Evolutionary conservation across 2,797 vertebrate species (phyloP).

Genomic region (Margarornis squamiger): DNA sequence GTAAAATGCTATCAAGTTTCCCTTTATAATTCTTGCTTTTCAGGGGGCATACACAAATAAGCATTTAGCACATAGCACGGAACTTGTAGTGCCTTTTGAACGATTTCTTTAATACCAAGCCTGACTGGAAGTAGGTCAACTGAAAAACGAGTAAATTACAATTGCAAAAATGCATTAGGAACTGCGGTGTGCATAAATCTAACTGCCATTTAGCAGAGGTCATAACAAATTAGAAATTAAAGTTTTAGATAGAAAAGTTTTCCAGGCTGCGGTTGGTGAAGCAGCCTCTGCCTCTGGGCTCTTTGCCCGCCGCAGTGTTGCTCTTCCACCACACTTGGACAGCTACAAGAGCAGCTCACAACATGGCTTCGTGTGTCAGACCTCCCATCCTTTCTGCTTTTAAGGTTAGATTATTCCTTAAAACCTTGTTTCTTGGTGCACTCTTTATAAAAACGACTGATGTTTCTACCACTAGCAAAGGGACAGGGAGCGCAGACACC

Average conservation of each 20-base stretch:
- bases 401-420: background rate
- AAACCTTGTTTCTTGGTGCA: background rate
- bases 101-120: constrained; percentile 7
- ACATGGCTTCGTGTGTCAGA: fast-evolving
- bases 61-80: background rate
- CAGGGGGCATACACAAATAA: background rate
- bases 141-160: constrained; percentile 45
- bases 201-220: background rate
- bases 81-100: background rate
- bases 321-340: background rate
- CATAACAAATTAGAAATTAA: background rate
- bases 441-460: background rate
- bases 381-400: background rate
- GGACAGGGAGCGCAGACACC: background rate
- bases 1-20: background rate
- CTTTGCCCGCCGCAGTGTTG: background rate
- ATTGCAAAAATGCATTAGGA: constrained; percentile 6
- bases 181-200: background rate
- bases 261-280: background rate
- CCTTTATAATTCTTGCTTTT: background rate
- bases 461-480: background rate
- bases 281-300: background rate
- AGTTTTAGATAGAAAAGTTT: background rate
- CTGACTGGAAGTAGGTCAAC: constrained; percentile 50
- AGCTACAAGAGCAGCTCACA: background rate